These are phyloP conservation scores for Ornithoptera priamus DNA, from an alignment of 2,888 invertebrate species.

Conservation along the genomic window DNA sequence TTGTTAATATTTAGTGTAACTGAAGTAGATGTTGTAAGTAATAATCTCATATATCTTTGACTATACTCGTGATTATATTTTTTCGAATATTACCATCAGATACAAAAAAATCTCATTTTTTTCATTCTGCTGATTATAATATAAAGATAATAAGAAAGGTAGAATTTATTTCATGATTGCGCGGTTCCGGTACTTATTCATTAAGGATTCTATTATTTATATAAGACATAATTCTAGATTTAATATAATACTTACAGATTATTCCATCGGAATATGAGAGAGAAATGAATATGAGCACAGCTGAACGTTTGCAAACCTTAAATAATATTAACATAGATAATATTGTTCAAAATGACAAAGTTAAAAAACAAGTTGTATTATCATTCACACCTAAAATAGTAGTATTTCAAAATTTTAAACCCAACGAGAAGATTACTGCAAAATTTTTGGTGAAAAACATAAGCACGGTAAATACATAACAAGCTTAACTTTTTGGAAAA, in stretches of 20 bases:
- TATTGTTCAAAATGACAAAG: slow-evolving; percentile 44
- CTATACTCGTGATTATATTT: too few relatives aligned
- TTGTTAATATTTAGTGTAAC: too few relatives aligned
- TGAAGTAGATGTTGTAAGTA: too few relatives aligned
- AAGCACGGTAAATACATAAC: slow-evolving; percentile 67
- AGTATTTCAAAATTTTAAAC: slow-evolving; percentile 81
- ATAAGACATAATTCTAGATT: neutral
- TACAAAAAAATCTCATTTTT: too few relatives aligned
- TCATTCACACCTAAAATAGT: slow-evolving; percentile 75
- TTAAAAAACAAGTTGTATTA: slow-evolving; percentile 47
- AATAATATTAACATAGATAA: slow-evolving; percentile 58
- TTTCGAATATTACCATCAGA: too few relatives aligned
- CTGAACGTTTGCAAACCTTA: slow-evolving; percentile 56
- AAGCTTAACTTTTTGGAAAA: neutral
- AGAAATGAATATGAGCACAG: slow-evolving; percentile 63
- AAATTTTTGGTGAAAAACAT: slow-evolving; percentile 79
- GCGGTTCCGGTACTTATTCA: too few relatives aligned
- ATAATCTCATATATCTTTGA: too few relatives aligned
- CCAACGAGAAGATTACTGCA: slow-evolving; percentile 71
- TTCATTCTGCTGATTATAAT: too few relatives aligned
- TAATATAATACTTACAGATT: slow-evolving; percentile 41
- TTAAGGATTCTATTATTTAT: too few relatives aligned
- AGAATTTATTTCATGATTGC: too few relatives aligned
- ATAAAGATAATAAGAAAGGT: too few relatives aligned
- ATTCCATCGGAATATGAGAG: slow-evolving; percentile 63